phyloP scores from a whole-genome alignment of 2,888 invertebrate genomes.

The Drosophila neonasuta region DNA sequence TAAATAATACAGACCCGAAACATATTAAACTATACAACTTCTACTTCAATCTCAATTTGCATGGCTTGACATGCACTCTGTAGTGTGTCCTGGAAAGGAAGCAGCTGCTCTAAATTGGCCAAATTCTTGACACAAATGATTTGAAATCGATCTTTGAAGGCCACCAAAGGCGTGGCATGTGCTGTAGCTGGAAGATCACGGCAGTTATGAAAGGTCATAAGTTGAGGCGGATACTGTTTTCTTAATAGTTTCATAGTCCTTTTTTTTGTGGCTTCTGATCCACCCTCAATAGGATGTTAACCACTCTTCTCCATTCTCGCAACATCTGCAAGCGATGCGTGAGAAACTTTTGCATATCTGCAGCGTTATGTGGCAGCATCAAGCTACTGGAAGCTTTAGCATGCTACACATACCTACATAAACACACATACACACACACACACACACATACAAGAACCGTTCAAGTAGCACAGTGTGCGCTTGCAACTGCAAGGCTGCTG shows the following conservation, averaged over 20 bases:
- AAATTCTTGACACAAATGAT: constrained; percentile 52
- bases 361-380: constrained; percentile 45
- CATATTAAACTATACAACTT: constrained; percentile 44
- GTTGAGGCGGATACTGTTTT: constrained; percentile 1
- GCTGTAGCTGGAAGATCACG: constrained; percentile 22
- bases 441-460: constrained; percentile 38
- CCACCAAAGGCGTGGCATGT: constrained; percentile 67
- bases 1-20: constrained; percentile 29
- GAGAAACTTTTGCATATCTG: constrained; percentile 68
- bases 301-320: constrained; percentile 3
- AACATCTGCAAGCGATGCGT: constrained; percentile 69
- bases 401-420: constrained; percentile 43
- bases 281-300: neutral
- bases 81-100: constrained; percentile 31
- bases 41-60: constrained; percentile 50
- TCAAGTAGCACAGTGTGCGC: constrained; percentile 69
- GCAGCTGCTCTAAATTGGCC: constrained; percentile 50
- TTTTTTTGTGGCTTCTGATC: neutral
- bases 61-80: constrained; percentile 55
- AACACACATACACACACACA: neutral
- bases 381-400: constrained; percentile 73
- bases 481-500: constrained; percentile 35
- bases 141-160: constrained; percentile 65
- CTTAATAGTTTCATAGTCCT: neutral
- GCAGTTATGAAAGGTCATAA: constrained; percentile 32